These are phyloP conservation scores for Gambusia holbrooki DNA, from an alignment of 2,113 vertebrate species.

Conservation along the genomic window DNA sequence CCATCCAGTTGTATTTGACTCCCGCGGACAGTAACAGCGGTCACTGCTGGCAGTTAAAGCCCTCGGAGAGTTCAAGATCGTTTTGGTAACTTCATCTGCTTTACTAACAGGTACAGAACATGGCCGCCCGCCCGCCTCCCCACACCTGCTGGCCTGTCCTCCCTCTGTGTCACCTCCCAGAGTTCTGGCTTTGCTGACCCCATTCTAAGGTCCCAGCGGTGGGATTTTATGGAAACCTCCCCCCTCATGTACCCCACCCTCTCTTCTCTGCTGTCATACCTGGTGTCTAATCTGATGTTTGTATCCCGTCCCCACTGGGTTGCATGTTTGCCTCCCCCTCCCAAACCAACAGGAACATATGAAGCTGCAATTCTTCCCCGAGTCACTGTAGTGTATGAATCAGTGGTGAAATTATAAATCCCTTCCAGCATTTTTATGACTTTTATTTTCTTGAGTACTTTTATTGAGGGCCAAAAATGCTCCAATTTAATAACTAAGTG, in stretches of 20 bases:
- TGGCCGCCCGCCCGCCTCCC: conserved; percentile 76
- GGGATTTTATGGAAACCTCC: conserved; percentile 60
- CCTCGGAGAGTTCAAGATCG: conserved; percentile 91
- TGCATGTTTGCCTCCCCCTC: conserved; percentile 56
- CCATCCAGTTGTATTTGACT: conserved; percentile 95
- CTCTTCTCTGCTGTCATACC: neutral
- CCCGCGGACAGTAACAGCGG: conserved; percentile 93
- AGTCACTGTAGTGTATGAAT: conserved; percentile 14
- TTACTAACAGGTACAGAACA: conserved; percentile 89
- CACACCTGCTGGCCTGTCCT: conserved; percentile 60
- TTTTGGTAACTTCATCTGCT: conserved; percentile 89
- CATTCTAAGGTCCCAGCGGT: conserved; percentile 65
- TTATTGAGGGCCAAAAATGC: too few species aligned
- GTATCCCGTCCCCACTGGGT: conserved; percentile 57
- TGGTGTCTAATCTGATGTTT: conserved; percentile 54
- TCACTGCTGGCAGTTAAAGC: conserved; percentile 95
- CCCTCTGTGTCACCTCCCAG: conserved; percentile 63
- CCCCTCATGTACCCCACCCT: conserved; percentile 36
- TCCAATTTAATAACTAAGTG: neutral
- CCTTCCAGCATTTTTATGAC: neutral
- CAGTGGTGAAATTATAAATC: conserved; percentile 9
- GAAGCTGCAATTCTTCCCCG: conserved; percentile 21
- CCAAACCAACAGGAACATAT: conserved; percentile 35
- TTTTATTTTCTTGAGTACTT: conserved; percentile 8
- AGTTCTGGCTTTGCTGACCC: conserved; percentile 61